Percentiles rank a stretch among this genome's conserved stretches.
Evolutionary conservation across 2,888 invertebrate genomes (phyloP).

Genomic region (Drosophila histrio): DNA sequence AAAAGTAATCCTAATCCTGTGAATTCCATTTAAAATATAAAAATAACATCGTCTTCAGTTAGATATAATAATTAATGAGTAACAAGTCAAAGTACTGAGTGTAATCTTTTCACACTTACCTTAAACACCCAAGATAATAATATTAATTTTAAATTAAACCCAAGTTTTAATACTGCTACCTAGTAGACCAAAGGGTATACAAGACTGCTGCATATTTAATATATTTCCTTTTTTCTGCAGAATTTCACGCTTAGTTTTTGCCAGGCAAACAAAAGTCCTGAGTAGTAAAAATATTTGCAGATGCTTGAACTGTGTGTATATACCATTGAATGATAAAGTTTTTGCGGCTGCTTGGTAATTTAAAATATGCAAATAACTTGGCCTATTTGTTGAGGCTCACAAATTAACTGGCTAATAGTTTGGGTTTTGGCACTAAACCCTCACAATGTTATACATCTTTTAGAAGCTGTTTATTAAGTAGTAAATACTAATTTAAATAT

Average conservation of each 20-base stretch:
- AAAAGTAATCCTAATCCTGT: not conserved
- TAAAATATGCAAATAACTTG: slow-evolving; percentile 46
- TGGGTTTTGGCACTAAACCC: not conserved
- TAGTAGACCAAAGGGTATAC: not conserved
- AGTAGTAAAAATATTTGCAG: slow-evolving; percentile 32
- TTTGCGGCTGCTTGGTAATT: slow-evolving; percentile 35
- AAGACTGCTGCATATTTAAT: slow-evolving; percentile 20
- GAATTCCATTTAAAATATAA: no score
- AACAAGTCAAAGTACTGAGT: no score
- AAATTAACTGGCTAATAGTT: slow-evolving; percentile 20
- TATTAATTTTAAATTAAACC: no score
- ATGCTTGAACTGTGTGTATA: not conserved
- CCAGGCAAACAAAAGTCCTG: slow-evolving; percentile 3
- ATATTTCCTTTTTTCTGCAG: slow-evolving; percentile 7
- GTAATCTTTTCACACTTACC: no score
- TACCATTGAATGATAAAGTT: slow-evolving; percentile 21
- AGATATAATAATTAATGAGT: no score
- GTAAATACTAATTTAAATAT: slow-evolving; percentile 10
- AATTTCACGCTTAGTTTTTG: slow-evolving; percentile 4
- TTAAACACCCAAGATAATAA: no score
- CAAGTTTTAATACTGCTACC: not conserved
- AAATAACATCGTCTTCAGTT: no score
- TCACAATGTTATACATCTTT: slow-evolving; percentile 11
- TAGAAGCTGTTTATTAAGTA: slow-evolving; percentile 28
- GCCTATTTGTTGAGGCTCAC: slow-evolving; percentile 27